Evolutionary conservation across 2,888 invertebrate species (phyloP), one percentile per base, ranked within the genome.

Genomic region (Agelastica alni): DNA sequence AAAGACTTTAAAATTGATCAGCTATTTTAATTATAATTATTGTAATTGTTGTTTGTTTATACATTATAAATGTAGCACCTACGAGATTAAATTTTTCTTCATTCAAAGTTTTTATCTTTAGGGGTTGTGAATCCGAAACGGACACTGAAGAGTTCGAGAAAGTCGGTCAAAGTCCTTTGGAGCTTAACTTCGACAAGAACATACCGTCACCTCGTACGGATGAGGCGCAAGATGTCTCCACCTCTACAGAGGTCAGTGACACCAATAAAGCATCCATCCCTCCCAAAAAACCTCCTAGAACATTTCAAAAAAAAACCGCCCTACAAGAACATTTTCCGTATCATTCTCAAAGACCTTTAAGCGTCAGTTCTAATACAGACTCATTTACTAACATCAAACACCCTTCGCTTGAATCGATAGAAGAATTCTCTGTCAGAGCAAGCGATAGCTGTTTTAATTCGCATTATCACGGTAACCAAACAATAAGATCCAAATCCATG

Each of bases 71-170:
- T n/a, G n/a, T n/a, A n/a, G n/a, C n/a, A n/a, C n/a, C n/a, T n/a
- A n/a, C n/a, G n/a, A n/a, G n/a, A n/a, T n/a, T n/a, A n/a, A n/a
- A n/a, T n/a, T n/a, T n/a, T n/a, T n/a, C n/a, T n/a, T n/a, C n/a
- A 26, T 7, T 26, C 9, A 26, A 26, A 0, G 9, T 26, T 26
- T 26, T 26, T 26, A 2, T 46, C 56, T 77, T 54, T 77, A 89
- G 89, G 71, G 88, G 86, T 59, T 87, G 87, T 70, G 91, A 90
- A 71, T 91, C 89, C 1, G 89, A 89, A 77, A 87, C 88, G 0
- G 91, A 91, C 69, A 87, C 87, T 0, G 89, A 90, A 67, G 91
- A 90, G 70, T 91, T 91, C 76, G 91, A 91, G 77, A 88, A 87
- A 72, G 84, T 91, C 5, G 81, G 85, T 10, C 87, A 85, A 72